Conservation (phyloP, 2,113 vertebrate genomes). For the Progne subis region DNA sequence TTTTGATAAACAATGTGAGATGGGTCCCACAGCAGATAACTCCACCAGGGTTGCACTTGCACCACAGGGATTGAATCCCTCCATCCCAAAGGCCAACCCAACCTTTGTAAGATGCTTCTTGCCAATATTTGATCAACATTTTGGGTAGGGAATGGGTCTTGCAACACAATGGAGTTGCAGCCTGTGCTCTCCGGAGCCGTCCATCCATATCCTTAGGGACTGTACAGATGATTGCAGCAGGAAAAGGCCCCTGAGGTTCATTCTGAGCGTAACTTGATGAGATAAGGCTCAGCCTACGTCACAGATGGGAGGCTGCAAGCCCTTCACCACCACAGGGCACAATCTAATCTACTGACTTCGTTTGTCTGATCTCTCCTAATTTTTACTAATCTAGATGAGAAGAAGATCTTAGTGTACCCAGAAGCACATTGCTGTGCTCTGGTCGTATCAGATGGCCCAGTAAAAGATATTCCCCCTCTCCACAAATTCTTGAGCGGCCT, state of each 20-base stretch:
- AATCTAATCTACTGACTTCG: background rate
- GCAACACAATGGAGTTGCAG: background rate
- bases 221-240: background rate
- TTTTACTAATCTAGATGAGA: slow-evolving; percentile 4
- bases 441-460: background rate
- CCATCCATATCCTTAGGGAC: background rate
- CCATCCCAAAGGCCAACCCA: background rate
- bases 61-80: background rate
- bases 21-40: background rate
- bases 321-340: slow-evolving; percentile 9
- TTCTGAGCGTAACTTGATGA: slow-evolving; percentile 32
- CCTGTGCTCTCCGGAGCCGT: background rate
- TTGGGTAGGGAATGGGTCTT: background rate
- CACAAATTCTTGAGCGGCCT: background rate
- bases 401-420: background rate
- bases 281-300: background rate
- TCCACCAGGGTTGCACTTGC: background rate
- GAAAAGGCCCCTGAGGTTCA: slow-evolving; percentile 3
- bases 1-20: background rate
- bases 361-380: slow-evolving; percentile 37
- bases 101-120: background rate
- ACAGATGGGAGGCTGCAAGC: background rate
- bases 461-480: background rate
- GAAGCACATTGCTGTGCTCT: background rate
- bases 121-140: fast-evolving